These are phyloP conservation scores for Caenorhabditis sp. DNA, from an alignment of 2,888 invertebrate genomes.

Conservation along the genomic window DNA sequence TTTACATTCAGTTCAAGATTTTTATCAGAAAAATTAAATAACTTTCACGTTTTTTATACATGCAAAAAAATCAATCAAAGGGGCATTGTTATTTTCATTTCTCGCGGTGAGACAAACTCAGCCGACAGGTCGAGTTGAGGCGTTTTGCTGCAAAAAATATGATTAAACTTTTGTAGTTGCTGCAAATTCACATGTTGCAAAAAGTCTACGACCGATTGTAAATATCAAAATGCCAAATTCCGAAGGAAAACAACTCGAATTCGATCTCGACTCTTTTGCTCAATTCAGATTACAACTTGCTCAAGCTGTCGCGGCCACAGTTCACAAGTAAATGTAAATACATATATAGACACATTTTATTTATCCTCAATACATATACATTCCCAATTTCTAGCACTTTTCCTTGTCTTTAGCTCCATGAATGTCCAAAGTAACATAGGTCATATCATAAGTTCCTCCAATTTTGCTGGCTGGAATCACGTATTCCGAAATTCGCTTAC, in stretches of 20 bases:
- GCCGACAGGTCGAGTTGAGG: no score
- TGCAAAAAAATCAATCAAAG: no score
- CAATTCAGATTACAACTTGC: conserved; percentile 33
- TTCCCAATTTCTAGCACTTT: conserved; percentile 32
- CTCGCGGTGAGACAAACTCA: no score
- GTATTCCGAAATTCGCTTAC: conserved; percentile 30
- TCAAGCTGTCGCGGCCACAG: conserved; percentile 16
- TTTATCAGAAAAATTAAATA: no score
- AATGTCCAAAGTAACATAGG: conserved; percentile 41
- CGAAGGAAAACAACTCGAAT: conserved; percentile 35
- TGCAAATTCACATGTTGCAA: conserved; percentile 43
- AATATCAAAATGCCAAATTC: conserved; percentile 27
- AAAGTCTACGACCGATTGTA: conserved; percentile 45
- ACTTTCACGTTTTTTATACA: no score
- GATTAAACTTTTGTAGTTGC: conserved; percentile 25
- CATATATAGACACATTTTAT: no score
- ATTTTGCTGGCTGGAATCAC: conserved; percentile 35
- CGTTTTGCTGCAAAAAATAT: no score
- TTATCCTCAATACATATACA: no score
- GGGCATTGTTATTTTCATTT: no score
- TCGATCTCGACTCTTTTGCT: conserved; percentile 39
- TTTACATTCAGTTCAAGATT: no score
- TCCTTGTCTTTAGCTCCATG: conserved; percentile 37
- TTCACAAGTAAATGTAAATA: not conserved
- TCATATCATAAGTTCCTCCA: conserved; percentile 37